These are phyloP conservation scores for Petroica traversi DNA, from an alignment of 2,113 vertebrate genomes.

Conservation along the genomic window DNA sequence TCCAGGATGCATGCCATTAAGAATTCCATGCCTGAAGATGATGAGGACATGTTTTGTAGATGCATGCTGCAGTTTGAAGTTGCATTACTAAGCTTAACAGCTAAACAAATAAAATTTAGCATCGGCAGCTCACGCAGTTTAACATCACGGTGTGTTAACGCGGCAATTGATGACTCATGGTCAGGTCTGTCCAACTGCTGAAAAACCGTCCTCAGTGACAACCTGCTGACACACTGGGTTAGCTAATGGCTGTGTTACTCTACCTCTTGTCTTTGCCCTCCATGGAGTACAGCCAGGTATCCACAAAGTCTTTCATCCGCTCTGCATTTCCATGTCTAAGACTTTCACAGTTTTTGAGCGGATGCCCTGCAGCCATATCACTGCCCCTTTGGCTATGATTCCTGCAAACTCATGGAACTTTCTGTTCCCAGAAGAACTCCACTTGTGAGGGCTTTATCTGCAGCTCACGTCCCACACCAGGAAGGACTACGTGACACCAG, in stretches of 20 bases:
- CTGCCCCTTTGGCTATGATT: not conserved
- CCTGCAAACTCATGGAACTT: not conserved
- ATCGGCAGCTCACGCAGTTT: rapidly evolving
- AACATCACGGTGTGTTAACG: not conserved
- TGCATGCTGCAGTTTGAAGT: not conserved
- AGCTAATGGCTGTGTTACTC: not conserved
- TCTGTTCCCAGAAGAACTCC: not conserved
- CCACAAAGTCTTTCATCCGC: not conserved
- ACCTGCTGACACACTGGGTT: not conserved
- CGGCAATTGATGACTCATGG: not conserved
- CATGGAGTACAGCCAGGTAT: not conserved
- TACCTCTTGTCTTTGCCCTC: not conserved
- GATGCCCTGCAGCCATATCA: slow-evolving; percentile 25
- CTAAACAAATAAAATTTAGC: not conserved
- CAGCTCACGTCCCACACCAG: not conserved
- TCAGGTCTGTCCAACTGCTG: not conserved
- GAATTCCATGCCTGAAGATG: not conserved
- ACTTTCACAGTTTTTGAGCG: not conserved
- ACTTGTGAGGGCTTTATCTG: not conserved
- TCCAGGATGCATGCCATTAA: not conserved
- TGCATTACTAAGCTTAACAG: not conserved
- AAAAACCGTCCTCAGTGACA: not conserved
- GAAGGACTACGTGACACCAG: rapidly evolving
- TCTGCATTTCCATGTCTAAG: slow-evolving; percentile 11
- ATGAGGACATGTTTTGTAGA: not conserved